phyloP scores from a whole-genome alignment of 2,113 vertebrate genomes.

The Podarcis raffonei region DNA sequence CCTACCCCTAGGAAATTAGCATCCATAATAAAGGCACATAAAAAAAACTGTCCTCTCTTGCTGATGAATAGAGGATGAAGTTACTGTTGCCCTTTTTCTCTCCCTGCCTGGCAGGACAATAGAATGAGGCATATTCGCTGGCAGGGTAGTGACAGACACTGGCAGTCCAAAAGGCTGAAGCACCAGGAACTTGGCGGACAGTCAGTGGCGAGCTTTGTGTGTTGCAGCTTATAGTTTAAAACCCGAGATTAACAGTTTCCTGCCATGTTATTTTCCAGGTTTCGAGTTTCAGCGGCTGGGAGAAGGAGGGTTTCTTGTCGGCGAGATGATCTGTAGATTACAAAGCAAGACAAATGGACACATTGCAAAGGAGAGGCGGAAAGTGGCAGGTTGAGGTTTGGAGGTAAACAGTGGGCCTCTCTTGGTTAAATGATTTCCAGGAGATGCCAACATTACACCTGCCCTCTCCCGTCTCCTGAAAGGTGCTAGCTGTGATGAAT shows the following conservation, averaged over 20 bases:
- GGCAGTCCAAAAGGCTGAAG: slow-evolving; percentile 44
- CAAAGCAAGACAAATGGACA: slow-evolving; percentile 26
- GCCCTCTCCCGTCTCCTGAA: slow-evolving; percentile 8
- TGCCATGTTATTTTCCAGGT: slow-evolving; percentile 42
- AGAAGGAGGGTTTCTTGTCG: slow-evolving; percentile 54
- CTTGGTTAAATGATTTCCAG: slow-evolving; percentile 13
- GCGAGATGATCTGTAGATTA: slow-evolving; percentile 42
- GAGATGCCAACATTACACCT: background rate
- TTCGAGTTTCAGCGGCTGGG: slow-evolving; percentile 60
- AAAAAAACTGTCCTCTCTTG: background rate
- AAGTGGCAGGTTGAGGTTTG: background rate
- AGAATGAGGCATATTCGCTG: slow-evolving; percentile 48
- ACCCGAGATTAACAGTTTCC: slow-evolving; percentile 40
- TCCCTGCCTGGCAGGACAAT: slow-evolving; percentile 41
- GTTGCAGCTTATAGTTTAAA: slow-evolving; percentile 53
- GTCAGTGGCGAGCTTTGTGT: slow-evolving; percentile 55
- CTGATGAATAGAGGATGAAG: background rate
- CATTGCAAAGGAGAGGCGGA: slow-evolving; percentile 52
- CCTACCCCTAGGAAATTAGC: slow-evolving; percentile 35
- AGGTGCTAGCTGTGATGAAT: slow-evolving; percentile 27
- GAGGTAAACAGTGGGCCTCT: slow-evolving; percentile 37
- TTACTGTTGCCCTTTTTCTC: slow-evolving; percentile 19
- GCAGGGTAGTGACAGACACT: slow-evolving; percentile 57
- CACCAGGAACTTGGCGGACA: slow-evolving; percentile 60
- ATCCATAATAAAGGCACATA: background rate